A percentile compares a stretch with the other conserved stretches of the same genome.
phyloP scores from a whole-genome alignment of 1,140 invertebrate genomes.

The Drosophila triauraria region DNA sequence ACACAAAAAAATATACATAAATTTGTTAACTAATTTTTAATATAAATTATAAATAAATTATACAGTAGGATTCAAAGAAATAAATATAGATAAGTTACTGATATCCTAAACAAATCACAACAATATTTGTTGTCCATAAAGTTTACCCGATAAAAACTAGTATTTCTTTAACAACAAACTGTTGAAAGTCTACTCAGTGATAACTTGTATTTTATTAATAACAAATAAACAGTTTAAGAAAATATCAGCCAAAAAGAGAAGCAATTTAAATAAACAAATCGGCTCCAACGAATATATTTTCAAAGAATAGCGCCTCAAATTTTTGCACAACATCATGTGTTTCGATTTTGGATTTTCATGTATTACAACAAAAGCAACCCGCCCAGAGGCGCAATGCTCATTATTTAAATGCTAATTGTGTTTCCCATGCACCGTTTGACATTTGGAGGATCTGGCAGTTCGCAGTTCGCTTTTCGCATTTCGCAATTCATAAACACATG shows the following conservation, averaged over 20 bases:
- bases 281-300: background rate
- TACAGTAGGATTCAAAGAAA: too few relatives aligned
- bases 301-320: slow-evolving; percentile 2
- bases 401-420: slow-evolving; percentile 40
- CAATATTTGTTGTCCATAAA: background rate
- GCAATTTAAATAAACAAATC: slow-evolving; percentile 13
- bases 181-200: background rate
- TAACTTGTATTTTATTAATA: background rate
- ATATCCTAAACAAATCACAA: background rate
- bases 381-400: background rate
- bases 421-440: slow-evolving; percentile 45
- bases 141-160: background rate
- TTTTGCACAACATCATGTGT: background rate
- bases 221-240: slow-evolving; percentile 1
- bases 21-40: too few relatives aligned
- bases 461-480: slow-evolving; percentile 3
- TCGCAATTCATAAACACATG: slow-evolving; percentile 28
- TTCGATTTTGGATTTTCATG: slow-evolving; percentile 11
- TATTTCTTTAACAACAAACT: background rate
- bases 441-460: slow-evolving; percentile 20
- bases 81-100: too few relatives aligned
- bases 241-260: background rate
- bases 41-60: too few relatives aligned
- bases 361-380: slow-evolving; percentile 19
- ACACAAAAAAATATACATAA: too few relatives aligned